A percentile compares a stretch with the other conserved stretches of the same genome.
Conservation (phyloP, 2,888 invertebrate genomes). For the Anorthoa munda region DNA sequence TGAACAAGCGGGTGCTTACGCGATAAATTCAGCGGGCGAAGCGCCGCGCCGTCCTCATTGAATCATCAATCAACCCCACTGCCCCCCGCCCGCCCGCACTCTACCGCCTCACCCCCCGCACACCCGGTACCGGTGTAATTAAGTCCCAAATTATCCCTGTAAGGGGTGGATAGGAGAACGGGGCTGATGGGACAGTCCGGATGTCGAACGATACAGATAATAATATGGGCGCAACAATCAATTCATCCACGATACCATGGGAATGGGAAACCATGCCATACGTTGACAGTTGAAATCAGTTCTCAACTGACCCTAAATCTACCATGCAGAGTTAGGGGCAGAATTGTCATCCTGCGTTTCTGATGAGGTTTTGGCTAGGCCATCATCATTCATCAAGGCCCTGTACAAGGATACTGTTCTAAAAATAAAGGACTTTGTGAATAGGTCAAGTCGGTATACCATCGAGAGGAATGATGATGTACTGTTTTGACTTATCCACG, state of each 20-base stretch:
- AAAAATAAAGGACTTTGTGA: too few relatives aligned
- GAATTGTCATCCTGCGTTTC: not conserved
- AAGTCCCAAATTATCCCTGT: conserved; percentile 77
- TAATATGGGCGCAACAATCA: not conserved
- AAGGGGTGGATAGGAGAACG: conserved; percentile 57
- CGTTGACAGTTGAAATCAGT: too few relatives aligned
- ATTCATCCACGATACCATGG: too few relatives aligned
- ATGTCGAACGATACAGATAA: not conserved
- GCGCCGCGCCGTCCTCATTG: conserved; percentile 71
- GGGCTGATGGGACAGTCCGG: conserved; percentile 36
- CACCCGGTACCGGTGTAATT: conserved; percentile 73
- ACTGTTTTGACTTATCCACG: not conserved
- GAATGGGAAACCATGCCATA: too few relatives aligned
- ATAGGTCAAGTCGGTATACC: too few relatives aligned
- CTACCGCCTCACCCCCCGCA: conserved; percentile 41
- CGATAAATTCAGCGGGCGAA: conserved; percentile 71
- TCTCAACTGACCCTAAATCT: not conserved
- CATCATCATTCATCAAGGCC: too few relatives aligned
- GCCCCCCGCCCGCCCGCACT: conserved; percentile 22
- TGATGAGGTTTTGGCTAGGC: too few relatives aligned
- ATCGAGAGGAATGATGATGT: too few relatives aligned
- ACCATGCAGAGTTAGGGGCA: not conserved
- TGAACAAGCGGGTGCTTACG: conserved; percentile 62
- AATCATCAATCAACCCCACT: conserved; percentile 77
- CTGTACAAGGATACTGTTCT: too few relatives aligned